phyloP scores from a whole-genome alignment of 2,113 vertebrate species.

The Propithecus coquereli region DNA sequence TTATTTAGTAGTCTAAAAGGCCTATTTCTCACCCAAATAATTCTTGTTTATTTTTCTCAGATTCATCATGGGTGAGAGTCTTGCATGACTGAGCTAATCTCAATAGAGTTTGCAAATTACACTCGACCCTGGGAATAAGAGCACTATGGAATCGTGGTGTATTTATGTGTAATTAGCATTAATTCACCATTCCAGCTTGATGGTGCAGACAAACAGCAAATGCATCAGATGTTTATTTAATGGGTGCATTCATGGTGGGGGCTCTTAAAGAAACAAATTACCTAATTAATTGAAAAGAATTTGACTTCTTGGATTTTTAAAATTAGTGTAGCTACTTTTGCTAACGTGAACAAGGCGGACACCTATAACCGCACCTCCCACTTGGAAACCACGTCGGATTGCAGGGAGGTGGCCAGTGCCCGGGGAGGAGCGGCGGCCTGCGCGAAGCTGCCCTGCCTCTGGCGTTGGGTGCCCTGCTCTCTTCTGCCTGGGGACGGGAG shows the following conservation, averaged over 20 bases:
- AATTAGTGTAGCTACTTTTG: not conserved
- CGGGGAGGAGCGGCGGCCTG: fast-evolving
- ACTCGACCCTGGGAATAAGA: not conserved
- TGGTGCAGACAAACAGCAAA: not conserved
- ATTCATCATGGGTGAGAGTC: not conserved
- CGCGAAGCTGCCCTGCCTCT: fast-evolving
- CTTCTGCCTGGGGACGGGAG: not conserved
- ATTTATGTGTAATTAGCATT: conserved; percentile 29
- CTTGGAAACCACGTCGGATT: not conserved
- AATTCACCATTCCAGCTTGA: not conserved
- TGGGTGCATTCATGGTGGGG: not conserved
- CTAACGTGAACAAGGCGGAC: not conserved
- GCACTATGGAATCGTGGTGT: fast-evolving
- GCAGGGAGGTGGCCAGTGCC: not conserved
- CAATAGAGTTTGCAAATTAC: not conserved
- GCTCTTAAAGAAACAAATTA: conserved; percentile 69
- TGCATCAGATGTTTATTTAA: not conserved
- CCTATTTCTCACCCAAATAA: not conserved
- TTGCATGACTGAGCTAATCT: not conserved
- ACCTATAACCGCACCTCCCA: not conserved
- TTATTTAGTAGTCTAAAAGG: not conserved
- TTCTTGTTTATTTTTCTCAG: not conserved
- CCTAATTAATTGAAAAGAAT: conserved; percentile 62
- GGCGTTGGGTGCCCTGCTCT: fast-evolving
- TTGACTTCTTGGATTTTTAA: not conserved